A percentile compares a stretch with the other conserved stretches of the same genome.
Conservation (phyloP, 2,113 vertebrate genomes). For the Protobothrops flavoviridis region DNA sequence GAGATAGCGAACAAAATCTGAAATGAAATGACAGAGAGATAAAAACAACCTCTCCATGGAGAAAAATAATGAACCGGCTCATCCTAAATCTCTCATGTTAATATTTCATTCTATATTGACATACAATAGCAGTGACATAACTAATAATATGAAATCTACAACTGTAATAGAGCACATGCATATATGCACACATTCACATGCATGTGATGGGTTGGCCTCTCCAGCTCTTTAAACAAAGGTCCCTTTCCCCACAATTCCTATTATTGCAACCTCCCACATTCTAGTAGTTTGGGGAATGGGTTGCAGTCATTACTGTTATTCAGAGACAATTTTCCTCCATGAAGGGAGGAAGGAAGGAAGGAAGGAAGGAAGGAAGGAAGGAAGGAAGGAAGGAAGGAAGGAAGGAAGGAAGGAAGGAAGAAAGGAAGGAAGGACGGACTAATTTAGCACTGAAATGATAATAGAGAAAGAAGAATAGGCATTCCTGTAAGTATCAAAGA, state of each 20-base stretch:
- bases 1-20: neutral
- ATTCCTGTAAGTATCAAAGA: neutral
- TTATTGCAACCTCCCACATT: no score
- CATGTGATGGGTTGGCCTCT: no score
- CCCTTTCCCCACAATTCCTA: no score
- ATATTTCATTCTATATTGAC: neutral
- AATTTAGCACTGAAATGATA: neutral
- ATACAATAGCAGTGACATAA: neutral
- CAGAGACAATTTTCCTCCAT: no score
- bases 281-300: no score
- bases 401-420: no score
- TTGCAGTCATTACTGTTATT: no score
- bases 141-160: neutral
- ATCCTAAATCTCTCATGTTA: neutral
- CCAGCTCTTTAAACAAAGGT: no score
- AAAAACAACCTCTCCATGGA: neutral
- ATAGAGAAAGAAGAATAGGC: neutral
- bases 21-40: neutral
- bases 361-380: neutral
- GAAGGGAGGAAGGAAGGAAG: no score
- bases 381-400: neutral
- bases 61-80: neutral
- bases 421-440: neutral
- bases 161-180: neutral
- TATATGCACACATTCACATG: neutral